phyloP scores from a whole-genome alignment of 2,888 invertebrate genomes.

The Urechis unicinctus region DNA sequence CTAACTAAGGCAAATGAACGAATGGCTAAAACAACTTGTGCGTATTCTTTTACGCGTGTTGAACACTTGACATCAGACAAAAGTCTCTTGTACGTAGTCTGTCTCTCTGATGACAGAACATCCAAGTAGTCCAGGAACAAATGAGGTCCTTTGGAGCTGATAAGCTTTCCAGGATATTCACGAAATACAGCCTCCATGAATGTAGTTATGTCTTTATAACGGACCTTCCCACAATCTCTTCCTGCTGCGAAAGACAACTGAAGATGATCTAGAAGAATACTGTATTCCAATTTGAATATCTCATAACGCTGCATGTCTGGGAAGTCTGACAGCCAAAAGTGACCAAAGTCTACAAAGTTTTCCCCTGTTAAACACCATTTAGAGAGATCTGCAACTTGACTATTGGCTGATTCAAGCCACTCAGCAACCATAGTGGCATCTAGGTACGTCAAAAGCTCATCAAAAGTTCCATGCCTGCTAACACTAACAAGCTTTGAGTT shows the following conservation, averaged over 20 bases:
- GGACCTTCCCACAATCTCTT: conserved; percentile 30
- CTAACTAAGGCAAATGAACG: conserved; percentile 43
- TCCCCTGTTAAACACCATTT: conserved; percentile 33
- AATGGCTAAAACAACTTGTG: conserved; percentile 44
- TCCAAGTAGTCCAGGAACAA: conserved; percentile 45
- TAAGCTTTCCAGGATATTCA: conserved; percentile 41
- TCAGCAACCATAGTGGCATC: conserved; percentile 44
- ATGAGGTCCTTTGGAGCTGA: conserved; percentile 34
- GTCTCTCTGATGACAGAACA: conserved; percentile 36
- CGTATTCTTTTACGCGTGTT: conserved; percentile 41
- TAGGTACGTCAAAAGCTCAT: conserved; percentile 40
- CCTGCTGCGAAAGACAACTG: conserved; percentile 42
- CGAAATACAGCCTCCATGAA: conserved; percentile 39
- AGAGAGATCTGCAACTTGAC: conserved; percentile 31
- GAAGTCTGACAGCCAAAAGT: conserved; percentile 47
- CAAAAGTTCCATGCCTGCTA: conserved; percentile 29
- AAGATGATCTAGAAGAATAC: conserved; percentile 41
- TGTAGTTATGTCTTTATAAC: conserved; percentile 30
- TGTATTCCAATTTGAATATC: conserved; percentile 42
- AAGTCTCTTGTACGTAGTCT: conserved; percentile 33
- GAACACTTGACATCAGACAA: conserved; percentile 45
- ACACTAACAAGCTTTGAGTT: not conserved
- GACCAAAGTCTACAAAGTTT: conserved; percentile 45
- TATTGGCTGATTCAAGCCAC: conserved; percentile 40
- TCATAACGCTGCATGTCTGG: conserved; percentile 37